Evolutionary conservation across 2,113 vertebrate species (phyloP).

Genomic region (Lutjanus erythropterus): DNA sequence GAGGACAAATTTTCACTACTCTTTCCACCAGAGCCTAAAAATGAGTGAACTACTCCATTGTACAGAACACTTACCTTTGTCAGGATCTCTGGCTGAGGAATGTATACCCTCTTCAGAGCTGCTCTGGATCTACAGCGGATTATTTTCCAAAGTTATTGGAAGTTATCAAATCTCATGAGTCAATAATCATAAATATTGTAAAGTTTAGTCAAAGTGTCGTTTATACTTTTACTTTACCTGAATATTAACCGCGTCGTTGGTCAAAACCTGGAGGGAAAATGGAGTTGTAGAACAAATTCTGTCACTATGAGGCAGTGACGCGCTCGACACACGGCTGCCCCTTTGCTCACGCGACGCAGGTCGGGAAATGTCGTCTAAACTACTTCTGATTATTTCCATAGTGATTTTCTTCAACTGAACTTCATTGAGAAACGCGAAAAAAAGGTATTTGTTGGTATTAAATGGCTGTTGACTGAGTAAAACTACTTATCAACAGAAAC

Average conservation of each 20-base stretch:
- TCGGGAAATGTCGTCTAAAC: slow-evolving; percentile 86
- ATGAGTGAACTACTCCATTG: neutral
- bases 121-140: slow-evolving; percentile 21
- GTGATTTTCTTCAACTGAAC: neutral
- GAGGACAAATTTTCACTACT: no score
- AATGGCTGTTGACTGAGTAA: neutral
- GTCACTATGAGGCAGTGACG: slow-evolving; percentile 53
- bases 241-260: slow-evolving; percentile 72
- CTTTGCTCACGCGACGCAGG: slow-evolving; percentile 80
- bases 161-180: no score
- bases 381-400: slow-evolving; percentile 88
- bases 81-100: slow-evolving; percentile 12
- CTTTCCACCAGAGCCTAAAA: no score
- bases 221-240: slow-evolving; percentile 79
- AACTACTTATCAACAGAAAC: neutral
- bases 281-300: slow-evolving; percentile 37
- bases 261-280: slow-evolving; percentile 84
- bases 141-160: neutral
- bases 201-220: neutral
- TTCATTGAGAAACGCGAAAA: neutral
- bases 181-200: neutral
- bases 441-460: neutral
- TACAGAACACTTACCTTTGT: slow-evolving; percentile 54
- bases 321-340: slow-evolving; percentile 78
- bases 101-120: slow-evolving; percentile 24